Evolutionary conservation across 1,140 invertebrate genomes (phyloP), one percentile per base, ranked within the genome.

Genomic region (Drosophila pachea): DNA sequence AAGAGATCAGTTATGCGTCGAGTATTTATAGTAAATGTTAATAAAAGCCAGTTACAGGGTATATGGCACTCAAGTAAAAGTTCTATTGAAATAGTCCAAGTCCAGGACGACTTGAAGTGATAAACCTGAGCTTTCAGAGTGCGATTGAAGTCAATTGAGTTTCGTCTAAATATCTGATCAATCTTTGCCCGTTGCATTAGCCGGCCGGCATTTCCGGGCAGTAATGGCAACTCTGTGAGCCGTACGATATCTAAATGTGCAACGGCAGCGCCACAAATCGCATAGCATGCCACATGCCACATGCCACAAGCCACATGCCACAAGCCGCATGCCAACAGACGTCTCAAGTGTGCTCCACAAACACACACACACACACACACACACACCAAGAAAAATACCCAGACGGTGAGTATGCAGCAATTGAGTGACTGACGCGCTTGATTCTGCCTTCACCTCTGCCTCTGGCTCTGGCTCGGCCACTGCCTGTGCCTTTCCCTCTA

Each of bases 351-450:
- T 65, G 63, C 58, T 58, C 63, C 12, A 58, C 43, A 47, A 36
- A 36, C 35, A 36, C 35, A 36, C 35, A 36, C 36, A 38, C 36
- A 38, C 11, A 38, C 11, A 38, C 7, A 38, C 6, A 38, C n/a
- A 38, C 9, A 22, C 40, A 56, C 52, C 49, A 78, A 83, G 72
- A 73, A 54, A 79, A 79, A 79, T 83, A 68, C 78, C 78, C 74
- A 83, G 78, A 82, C 78, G 72, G 74, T 82, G 78, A 82, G 78
- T 82, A 76, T 83, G 74, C 78, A 82, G 22, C 22, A 22, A 75
- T 82, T 78, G 78, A 82, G 71, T 76, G 71, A 82, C 63, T 82
- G 71, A 64, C 50, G 68, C 62, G 35, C 14, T 68, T 38, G 50
- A 33, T 11, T 29, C 54, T 32, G 40, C n/a, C 38, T 16, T 32